Base-by-base conservation (phyloP, 2,888 invertebrate species). In the Thereva unica region DNA sequence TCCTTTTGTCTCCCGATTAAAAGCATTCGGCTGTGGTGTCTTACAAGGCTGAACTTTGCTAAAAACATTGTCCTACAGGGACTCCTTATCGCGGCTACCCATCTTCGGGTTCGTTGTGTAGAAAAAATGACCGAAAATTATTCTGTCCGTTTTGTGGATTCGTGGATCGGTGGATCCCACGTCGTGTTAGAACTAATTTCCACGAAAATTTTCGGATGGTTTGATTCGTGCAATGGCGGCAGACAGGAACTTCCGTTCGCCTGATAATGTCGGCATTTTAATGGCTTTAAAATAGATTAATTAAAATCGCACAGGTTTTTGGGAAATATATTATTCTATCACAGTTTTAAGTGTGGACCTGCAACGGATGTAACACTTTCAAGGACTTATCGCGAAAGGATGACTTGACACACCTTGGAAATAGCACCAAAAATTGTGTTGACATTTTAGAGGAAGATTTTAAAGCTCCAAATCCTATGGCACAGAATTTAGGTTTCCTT, bases 21-120 rank as follows among this genome's bases (percentile, higher is more conserved):
- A 59, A 23, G 34, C 47, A 38, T 9, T 49, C 37, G 41, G 38
- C n/a, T 38, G 9, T 49, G 34, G 47, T 59, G 59, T 59, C 59
- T 59, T 47, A 59, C 59, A 59, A 59, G 59, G 49, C 41, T 47
- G 45, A 45, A 59, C 45, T 49, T 59, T 59, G 49, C 52, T 52
- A 7, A 10, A 52, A 52, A 52, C 10, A n/a, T 2, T 59, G 59
- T 59, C 49, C 59, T 59, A 59, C 59, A 59, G 49, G 49, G 59
- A 37, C 47, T 49, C 23, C 23, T 59, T 59, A 59, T 59, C 49
- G 49, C 45, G 49, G 35, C 8, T 34, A 38, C 9, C 47, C 59
- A 59, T 59, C 59, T 59, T 49, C 37, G 37, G 59, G 45, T 49
- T 47, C n/a, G 10, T 9, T 40, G 49, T 23, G 59, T 47, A 59